Conservation (phyloP, 1,140 invertebrate species). For the Phthorimaea operculella region DNA sequence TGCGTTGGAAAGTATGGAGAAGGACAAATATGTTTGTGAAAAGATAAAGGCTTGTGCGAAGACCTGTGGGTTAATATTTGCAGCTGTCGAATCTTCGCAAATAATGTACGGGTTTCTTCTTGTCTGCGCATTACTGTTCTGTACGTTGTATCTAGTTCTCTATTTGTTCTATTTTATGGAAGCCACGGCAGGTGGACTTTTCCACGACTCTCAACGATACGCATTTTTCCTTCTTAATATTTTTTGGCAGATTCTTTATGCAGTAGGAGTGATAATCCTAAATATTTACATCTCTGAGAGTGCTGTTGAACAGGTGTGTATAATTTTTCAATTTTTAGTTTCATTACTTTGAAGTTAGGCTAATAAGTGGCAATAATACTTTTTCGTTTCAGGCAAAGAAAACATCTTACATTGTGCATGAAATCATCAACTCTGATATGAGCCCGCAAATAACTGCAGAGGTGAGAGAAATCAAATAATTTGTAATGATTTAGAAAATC, state of each 20-base stretch:
- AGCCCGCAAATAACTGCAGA: neutral
- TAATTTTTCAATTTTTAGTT: too few relatives aligned
- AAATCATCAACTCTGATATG: neutral
- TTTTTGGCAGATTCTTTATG: constrained; percentile 34
- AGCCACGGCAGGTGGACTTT: constrained; percentile 41
- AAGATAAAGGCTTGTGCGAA: constrained; percentile 38
- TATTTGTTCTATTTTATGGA: constrained; percentile 54
- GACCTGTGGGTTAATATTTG: constrained; percentile 34
- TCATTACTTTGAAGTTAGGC: too few relatives aligned
- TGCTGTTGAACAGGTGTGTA: constrained; percentile 33
- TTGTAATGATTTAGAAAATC: too few relatives aligned
- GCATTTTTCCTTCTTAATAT: constrained; percentile 35
- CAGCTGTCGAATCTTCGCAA: constrained; percentile 21
- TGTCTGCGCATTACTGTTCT: constrained; percentile 26
- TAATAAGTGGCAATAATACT: too few relatives aligned
- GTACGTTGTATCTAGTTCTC: constrained; percentile 25
- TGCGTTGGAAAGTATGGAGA: constrained; percentile 21
- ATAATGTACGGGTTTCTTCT: constrained; percentile 32
- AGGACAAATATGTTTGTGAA: constrained; percentile 31
- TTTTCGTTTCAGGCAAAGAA: neutral
- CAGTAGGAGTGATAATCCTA: constrained; percentile 23
- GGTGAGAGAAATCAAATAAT: too few relatives aligned
- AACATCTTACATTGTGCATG: neutral
- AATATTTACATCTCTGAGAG: constrained; percentile 31
- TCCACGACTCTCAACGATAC: constrained; percentile 32